phyloP scores from a whole-genome alignment of 2,888 invertebrate genomes.

The Papilio elwesi region DNA sequence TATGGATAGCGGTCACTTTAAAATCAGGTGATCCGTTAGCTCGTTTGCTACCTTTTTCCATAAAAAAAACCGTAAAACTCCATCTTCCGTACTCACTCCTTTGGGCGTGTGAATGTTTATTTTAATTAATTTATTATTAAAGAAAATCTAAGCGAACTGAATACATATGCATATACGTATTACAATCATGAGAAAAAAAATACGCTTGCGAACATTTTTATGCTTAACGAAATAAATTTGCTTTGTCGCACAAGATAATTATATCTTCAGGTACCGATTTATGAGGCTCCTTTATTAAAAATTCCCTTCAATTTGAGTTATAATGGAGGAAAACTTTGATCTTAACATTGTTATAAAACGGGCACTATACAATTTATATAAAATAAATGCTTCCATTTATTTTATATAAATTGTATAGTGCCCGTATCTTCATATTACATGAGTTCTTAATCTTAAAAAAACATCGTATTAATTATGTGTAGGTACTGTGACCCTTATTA shows the following conservation, averaged over 20 bases:
- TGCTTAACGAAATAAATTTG: constrained; percentile 3
- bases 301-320: constrained; percentile 38
- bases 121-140: too few species aligned
- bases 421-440: too few species aligned
- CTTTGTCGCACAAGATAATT: constrained; percentile 37
- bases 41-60: too few species aligned
- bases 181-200: neutral
- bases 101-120: too few species aligned
- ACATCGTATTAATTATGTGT: neutral
- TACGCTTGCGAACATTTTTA: neutral
- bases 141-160: too few species aligned
- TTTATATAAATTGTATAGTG: neutral
- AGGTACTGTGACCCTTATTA: too few species aligned
- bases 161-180: too few species aligned
- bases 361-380: neutral
- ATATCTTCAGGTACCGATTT: constrained; percentile 43
- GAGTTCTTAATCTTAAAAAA: neutral
- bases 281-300: constrained; percentile 45
- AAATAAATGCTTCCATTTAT: neutral
- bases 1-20: too few species aligned
- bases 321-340: constrained; percentile 22
- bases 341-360: constrained; percentile 5
- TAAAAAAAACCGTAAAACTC: too few species aligned
- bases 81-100: too few species aligned
- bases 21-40: too few species aligned